Percentiles rank a stretch among this genome's conserved stretches.
Evolutionary conservation across 2,113 vertebrate species (phyloP).

Genomic region (Mustela lutreola): DNA sequence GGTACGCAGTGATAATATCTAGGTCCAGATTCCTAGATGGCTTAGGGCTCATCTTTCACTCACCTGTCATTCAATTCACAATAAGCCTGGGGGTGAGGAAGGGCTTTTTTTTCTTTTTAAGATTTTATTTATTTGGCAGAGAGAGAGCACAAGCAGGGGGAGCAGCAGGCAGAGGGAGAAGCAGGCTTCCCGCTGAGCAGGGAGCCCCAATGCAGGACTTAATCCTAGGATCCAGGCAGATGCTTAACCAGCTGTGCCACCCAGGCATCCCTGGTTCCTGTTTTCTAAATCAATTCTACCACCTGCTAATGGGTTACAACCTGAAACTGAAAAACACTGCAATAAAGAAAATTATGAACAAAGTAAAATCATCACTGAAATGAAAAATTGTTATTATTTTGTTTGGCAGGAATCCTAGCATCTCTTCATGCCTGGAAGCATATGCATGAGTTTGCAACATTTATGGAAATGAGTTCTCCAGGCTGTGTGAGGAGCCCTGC

Average conservation of each 20-base stretch:
- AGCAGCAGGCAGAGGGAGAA: neutral
- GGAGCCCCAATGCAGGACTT: neutral
- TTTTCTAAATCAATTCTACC: neutral
- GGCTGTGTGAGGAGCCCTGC: neutral
- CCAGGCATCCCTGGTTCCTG: neutral
- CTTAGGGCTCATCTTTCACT: neutral
- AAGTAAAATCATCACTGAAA: neutral
- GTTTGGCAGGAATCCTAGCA: neutral
- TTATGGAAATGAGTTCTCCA: neutral
- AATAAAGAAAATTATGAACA: neutral
- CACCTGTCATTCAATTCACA: neutral
- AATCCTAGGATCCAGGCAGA: neutral
- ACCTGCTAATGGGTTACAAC: neutral
- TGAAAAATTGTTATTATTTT: neutral
- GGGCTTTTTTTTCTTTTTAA: neutral
- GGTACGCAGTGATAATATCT: neutral
- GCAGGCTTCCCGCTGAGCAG: too few relatives aligned
- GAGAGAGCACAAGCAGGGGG: neutral
- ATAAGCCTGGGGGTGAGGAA: neutral
- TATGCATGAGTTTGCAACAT: neutral
- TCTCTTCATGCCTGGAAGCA: neutral
- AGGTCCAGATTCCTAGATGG: neutral
- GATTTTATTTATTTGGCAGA: too few relatives aligned
- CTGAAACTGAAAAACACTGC: neutral
- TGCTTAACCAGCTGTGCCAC: neutral